Conservation (phyloP, 2,888 invertebrate genomes). For the Chirona hameri region DNA sequence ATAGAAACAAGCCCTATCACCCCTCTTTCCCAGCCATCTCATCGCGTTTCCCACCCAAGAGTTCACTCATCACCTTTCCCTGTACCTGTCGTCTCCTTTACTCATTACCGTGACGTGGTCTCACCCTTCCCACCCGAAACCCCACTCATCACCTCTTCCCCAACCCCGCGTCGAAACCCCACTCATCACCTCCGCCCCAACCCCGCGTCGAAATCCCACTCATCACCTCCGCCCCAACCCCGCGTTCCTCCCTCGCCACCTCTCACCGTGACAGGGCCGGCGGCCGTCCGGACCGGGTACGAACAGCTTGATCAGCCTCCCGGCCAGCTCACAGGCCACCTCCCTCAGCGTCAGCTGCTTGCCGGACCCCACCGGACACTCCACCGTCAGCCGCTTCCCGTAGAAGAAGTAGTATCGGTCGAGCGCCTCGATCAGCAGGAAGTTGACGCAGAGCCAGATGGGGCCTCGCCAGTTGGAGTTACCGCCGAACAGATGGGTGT, state of each 20-base stretch:
- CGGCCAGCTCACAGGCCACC: constrained; percentile 44
- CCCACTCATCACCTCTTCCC: too few relatives aligned
- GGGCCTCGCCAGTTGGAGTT: constrained; percentile 51
- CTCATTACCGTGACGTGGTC: too few relatives aligned
- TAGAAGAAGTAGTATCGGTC: constrained; percentile 46
- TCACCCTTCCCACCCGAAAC: too few relatives aligned
- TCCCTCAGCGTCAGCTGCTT: constrained; percentile 44
- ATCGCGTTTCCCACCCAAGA: too few relatives aligned
- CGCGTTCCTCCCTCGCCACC: not conserved
- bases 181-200: too few relatives aligned
- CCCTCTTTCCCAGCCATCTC: too few relatives aligned
- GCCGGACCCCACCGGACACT: constrained; percentile 46
- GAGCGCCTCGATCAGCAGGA: constrained; percentile 46
- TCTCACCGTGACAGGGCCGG: constrained; percentile 46
- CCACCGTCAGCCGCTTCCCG: constrained; percentile 45
- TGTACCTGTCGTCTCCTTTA: too few relatives aligned
- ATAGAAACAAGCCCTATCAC: too few relatives aligned
- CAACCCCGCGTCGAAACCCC: too few relatives aligned
- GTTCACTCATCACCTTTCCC: too few relatives aligned
- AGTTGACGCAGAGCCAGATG: constrained; percentile 49
- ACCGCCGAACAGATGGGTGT: constrained; percentile 47
- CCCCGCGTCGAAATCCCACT: too few relatives aligned
- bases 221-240: too few relatives aligned
- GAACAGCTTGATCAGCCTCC: constrained; percentile 44
- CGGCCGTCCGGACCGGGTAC: constrained; percentile 44